Conservation (phyloP, 2,113 vertebrate species). For the Sitta europaea region DNA sequence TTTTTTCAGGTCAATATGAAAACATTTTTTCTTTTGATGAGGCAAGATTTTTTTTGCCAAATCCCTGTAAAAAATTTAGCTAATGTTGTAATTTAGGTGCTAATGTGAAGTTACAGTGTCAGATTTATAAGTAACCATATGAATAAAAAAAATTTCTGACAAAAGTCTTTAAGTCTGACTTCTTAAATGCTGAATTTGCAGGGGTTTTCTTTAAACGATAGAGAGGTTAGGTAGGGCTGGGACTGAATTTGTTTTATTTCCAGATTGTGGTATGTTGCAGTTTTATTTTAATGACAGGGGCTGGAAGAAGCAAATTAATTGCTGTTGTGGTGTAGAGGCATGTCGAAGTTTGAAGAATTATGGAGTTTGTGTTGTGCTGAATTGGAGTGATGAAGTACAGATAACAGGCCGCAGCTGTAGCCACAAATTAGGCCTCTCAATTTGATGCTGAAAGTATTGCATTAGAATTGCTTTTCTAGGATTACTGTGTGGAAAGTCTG, state of each 20-base stretch:
- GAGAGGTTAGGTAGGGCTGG: not conserved
- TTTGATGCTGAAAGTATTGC: conserved; percentile 55
- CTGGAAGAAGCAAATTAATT: conserved; percentile 58
- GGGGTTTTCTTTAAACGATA: not conserved
- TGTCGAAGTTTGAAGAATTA: conserved; percentile 12
- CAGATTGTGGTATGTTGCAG: not conserved
- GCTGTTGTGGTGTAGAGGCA: conserved; percentile 33
- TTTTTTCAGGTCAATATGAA: not conserved
- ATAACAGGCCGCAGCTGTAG: conserved; percentile 50
- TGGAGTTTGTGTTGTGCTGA: conserved; percentile 26
- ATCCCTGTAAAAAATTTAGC: not conserved
- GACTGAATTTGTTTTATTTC: not conserved
- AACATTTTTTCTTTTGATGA: not conserved
- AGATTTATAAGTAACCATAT: not conserved
- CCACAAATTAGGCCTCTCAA: conserved; percentile 67
- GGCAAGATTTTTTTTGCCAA: not conserved
- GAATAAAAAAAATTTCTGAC: not conserved
- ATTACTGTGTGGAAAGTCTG: conserved; percentile 9
- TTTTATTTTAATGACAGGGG: conserved; percentile 25
- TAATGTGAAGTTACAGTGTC: not conserved
- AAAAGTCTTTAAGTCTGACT: not conserved
- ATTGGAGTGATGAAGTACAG: conserved; percentile 47
- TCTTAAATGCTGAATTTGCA: not conserved
- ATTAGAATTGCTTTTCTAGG: conserved; percentile 49
- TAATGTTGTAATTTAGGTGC: not conserved